These are phyloP conservation scores for Ganaspis sp. DNA, from an alignment of 1,140 invertebrate genomes.

Conservation along the genomic window DNA sequence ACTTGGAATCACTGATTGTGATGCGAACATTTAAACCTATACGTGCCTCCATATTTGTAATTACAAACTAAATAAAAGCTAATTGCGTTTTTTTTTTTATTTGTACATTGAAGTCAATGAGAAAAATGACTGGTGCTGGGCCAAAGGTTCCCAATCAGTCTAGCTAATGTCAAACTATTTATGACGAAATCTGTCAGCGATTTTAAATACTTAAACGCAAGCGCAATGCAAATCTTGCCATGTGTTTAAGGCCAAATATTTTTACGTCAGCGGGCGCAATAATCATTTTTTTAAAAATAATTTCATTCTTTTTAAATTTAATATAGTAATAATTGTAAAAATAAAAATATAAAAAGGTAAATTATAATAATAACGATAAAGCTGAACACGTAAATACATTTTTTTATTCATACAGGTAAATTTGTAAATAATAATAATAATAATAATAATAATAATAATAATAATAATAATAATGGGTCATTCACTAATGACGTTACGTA, in stretches of 20 bases:
- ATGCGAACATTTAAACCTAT: conserved; percentile 20
- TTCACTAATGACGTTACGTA: no score
- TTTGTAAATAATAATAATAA: no score
- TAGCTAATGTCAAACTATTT: not conserved
- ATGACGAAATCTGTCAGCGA: conserved; percentile 3
- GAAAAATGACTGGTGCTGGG: not conserved
- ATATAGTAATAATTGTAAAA: no score
- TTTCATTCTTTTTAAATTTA: no score
- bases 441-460: no score
- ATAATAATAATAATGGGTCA: no score
- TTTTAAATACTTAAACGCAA: not conserved
- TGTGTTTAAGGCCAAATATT: not conserved
- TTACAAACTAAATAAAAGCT: not conserved
- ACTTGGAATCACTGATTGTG: conserved; percentile 5
- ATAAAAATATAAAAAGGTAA: no score
- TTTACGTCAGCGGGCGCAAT: not conserved
- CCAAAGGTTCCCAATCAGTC: not conserved
- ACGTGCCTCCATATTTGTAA: conserved; percentile 15
- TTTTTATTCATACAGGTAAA: no score
- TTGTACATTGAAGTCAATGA: not conserved
- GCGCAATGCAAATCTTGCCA: not conserved
- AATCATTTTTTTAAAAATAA: not conserved
- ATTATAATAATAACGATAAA: no score
- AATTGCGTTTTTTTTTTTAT: not conserved
- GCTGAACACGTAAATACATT: no score